These are phyloP conservation scores for Polypterus bichir DNA, from an alignment of 2,113 vertebrate genomes.

Conservation along the genomic window DNA sequence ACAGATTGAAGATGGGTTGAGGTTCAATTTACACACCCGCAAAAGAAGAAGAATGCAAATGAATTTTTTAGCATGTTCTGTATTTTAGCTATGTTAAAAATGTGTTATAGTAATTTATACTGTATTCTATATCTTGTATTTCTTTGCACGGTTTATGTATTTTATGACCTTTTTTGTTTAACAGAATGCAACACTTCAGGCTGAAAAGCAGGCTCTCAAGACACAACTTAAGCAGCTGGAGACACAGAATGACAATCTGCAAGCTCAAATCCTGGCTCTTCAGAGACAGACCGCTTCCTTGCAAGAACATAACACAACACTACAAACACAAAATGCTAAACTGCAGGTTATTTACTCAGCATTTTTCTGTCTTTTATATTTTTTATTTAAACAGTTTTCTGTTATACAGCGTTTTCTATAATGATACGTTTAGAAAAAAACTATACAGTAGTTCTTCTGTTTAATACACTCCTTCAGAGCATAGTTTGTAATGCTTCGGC, in stretches of 20 bases:
- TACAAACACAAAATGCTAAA: conserved; percentile 94
- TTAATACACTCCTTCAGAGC: too few relatives aligned
- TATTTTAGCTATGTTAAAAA: not conserved
- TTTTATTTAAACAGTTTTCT: not conserved
- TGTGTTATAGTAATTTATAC: not conserved
- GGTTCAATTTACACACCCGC: too few relatives aligned
- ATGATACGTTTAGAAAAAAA: not conserved
- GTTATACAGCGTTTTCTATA: not conserved
- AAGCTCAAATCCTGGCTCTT: conserved; percentile 87
- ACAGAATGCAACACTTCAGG: conserved; percentile 94
- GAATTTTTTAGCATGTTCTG: too few relatives aligned
- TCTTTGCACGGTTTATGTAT: not conserved
- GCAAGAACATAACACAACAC: conserved; percentile 86
- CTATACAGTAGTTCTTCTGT: too few relatives aligned
- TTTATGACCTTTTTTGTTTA: conserved; percentile 9
- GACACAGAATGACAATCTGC: conserved; percentile 83
- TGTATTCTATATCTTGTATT: conserved; percentile 17
- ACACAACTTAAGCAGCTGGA: conserved; percentile 91
- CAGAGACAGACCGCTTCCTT: conserved; percentile 84
- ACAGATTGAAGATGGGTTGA: too few relatives aligned
- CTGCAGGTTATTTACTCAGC: conserved; percentile 62
- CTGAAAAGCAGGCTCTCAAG: conserved; percentile 87
- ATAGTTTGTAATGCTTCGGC: too few relatives aligned
- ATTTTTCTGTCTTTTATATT: not conserved
- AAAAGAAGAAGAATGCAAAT: too few relatives aligned